Conservation (phyloP, 2,888 invertebrate species). For the Rhyacophila evoluta region DNA sequence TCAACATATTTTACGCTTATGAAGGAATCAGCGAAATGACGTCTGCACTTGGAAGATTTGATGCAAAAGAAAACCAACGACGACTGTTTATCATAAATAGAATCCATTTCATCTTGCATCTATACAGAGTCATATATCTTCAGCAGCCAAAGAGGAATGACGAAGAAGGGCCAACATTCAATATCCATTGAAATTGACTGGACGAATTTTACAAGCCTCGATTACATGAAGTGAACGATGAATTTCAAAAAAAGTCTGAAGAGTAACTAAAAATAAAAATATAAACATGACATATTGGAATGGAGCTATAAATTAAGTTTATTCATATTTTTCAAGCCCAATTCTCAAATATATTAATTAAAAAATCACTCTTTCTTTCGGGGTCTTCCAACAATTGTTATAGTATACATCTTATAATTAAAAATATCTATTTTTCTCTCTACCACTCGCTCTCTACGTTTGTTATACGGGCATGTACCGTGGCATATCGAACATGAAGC, state of each 20-base stretch:
- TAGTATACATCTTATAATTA: too few species aligned
- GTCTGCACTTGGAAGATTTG: not conserved
- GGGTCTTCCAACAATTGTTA: too few species aligned
- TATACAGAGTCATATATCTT: slow-evolving; percentile 3
- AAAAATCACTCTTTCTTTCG: too few species aligned
- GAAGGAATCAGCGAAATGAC: not conserved
- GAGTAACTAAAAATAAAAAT: too few species aligned
- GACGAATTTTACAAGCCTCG: slow-evolving; percentile 28
- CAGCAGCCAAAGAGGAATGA: not conserved
- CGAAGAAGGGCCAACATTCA: slow-evolving; percentile 33
- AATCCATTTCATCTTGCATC: slow-evolving; percentile 22
- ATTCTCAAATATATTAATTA: too few species aligned
- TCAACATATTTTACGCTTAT: not conserved
- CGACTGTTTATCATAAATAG: slow-evolving; percentile 11
- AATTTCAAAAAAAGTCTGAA: not conserved
- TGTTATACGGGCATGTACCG: too few species aligned
- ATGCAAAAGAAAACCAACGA: not conserved
- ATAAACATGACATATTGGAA: too few species aligned
- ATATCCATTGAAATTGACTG: slow-evolving; percentile 52
- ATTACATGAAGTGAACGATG: not conserved
- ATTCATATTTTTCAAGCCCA: too few species aligned
- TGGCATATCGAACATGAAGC: too few species aligned
- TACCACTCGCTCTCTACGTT: too few species aligned
- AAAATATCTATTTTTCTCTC: too few species aligned
- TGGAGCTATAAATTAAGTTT: too few species aligned